phyloP scores from a whole-genome alignment of 2,797 vertebrate genomes.

The Tragopan temminckii region DNA sequence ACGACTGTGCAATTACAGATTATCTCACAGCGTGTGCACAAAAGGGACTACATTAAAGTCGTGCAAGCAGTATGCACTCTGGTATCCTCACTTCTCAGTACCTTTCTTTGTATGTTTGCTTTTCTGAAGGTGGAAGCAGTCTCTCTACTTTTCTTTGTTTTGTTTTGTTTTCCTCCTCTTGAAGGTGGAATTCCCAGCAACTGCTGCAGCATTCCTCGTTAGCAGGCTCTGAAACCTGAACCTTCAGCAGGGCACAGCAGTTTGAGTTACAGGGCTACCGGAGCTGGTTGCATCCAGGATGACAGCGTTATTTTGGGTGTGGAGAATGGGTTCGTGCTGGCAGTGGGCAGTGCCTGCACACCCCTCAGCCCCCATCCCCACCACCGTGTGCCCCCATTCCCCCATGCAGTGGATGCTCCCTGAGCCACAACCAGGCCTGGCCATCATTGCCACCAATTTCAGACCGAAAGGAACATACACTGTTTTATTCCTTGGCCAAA shows the following conservation, averaged over 20 bases:
- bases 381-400: background rate
- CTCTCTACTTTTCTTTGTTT: background rate
- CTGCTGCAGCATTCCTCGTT: background rate
- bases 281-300: background rate
- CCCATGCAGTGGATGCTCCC: fast-evolving
- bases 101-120: background rate
- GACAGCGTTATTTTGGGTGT: background rate
- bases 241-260: background rate
- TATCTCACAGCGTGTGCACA: background rate
- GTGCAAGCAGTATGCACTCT: background rate
- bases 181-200: background rate
- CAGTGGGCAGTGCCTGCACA: fast-evolving
- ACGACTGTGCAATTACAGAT: background rate
- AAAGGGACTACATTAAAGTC: background rate
- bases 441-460: background rate
- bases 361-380: fast-evolving
- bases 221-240: conserved; percentile 37
- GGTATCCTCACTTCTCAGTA: background rate
- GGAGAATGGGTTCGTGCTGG: fast-evolving
- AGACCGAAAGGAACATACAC: background rate
- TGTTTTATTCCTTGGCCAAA: background rate
- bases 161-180: too few relatives aligned
- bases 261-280: background rate
- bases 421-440: fast-evolving
- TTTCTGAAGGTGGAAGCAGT: background rate